phyloP scores from a whole-genome alignment of 2,888 invertebrate species.

The Pherbina coryleti region DNA sequence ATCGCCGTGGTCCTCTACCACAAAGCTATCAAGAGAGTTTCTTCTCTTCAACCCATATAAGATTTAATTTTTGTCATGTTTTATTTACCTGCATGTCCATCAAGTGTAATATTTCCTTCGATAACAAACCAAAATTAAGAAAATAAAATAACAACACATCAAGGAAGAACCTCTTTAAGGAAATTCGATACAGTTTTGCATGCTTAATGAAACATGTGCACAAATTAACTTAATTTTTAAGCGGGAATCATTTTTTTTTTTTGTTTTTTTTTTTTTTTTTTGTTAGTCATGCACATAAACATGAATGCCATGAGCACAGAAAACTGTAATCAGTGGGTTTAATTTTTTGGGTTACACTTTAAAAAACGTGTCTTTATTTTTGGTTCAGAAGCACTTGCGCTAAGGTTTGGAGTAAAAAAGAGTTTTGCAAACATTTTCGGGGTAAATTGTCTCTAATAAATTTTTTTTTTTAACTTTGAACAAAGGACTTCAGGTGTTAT shows the following conservation, averaged over 20 bases:
- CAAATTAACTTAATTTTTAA: conserved; percentile 63
- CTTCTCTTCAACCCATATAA: background rate
- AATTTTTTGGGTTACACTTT: too few relatives aligned
- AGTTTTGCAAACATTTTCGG: too few relatives aligned
- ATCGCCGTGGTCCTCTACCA: background rate
- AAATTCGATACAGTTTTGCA: conserved; percentile 60
- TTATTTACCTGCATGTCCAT: conserved; percentile 18
- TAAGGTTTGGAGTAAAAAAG: too few relatives aligned
- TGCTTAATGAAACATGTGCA: conserved; percentile 65
- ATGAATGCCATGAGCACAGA: too few relatives aligned
- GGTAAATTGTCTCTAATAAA: too few relatives aligned
- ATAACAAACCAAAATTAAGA: background rate
- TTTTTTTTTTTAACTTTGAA: too few relatives aligned
- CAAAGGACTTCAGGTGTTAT: too few relatives aligned
- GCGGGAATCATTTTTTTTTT: conserved; percentile 42
- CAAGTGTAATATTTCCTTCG: conserved; percentile 21
- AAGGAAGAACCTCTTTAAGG: conserved; percentile 14
- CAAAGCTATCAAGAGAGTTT: too few relatives aligned
- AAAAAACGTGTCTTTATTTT: too few relatives aligned
- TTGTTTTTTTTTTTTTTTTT: conserved; percentile 2
- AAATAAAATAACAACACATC: background rate
- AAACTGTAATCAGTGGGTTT: too few relatives aligned
- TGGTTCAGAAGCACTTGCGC: too few relatives aligned
- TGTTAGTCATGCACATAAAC: too few relatives aligned
- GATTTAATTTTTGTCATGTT: conserved; percentile 19